Base-by-base conservation (phyloP, 2,888 invertebrate species). In the Nomada fabriciana region DNA sequence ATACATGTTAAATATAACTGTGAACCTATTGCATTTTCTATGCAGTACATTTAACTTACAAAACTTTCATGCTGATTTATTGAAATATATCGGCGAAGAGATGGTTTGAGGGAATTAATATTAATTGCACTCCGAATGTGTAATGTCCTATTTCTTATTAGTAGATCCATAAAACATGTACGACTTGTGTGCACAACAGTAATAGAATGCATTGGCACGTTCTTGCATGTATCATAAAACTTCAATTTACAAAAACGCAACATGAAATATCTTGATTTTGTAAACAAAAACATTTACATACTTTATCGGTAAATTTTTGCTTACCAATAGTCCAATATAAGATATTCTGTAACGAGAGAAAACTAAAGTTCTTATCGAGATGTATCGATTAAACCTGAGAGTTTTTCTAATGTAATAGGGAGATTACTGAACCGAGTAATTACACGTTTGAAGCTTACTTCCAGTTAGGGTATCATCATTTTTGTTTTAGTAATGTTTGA, bases 331-430 rank as follows among this genome's bases (percentile, higher is more conserved):
- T n/a, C 43, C 23, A 55, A n/a, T 1, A 73, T 57, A 18, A 73
- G 36, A 18, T 67, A 20, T 47, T 47, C 36, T 47, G 47, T n/a
- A 23, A 50, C 15, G 20, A 23, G 43, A 25, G 13, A 60, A 52
- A 52, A 29, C n/a, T 25, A 42, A 60, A 59, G 20, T 50, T 71
- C 13, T 61, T 52, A 18, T 23, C 43, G n/a, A 57, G 53, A 47
- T 25, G 50, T 67, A 76, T 86, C 86, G 83, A 85, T 86, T 89
- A 86, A 91, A 90, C 91, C 91, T 90, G 90, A 91, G 91, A 90
- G 90, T 91, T 91, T 89, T 81, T 80, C 81, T 84, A 76, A 85
- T 82, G 86, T 85, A 83, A 68, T 79, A 84, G 72, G 47, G 72
- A 20, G 25, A 55, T 23, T 11, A 13, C 15, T 13, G 50, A 18